Evolutionary conservation across 2,888 invertebrate species (phyloP).

Genomic region (Chydorus sphaericus): DNA sequence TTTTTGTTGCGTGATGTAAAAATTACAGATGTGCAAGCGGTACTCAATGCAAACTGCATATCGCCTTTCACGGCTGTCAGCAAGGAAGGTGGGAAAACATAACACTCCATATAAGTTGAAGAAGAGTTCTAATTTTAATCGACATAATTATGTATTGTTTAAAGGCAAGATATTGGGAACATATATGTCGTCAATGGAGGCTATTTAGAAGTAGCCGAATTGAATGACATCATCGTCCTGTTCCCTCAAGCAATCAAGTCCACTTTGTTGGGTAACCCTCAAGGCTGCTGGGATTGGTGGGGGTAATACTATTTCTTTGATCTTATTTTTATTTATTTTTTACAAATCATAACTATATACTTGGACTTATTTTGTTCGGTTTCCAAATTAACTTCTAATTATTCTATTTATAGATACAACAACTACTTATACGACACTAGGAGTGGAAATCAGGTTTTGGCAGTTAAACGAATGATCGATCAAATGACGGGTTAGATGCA

Average conservation of each 20-base stretch:
- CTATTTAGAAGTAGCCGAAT: constrained; percentile 20
- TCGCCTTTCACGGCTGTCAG: constrained; percentile 21
- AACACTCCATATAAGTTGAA: background rate
- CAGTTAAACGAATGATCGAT: constrained; percentile 12
- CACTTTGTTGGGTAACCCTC: constrained; percentile 18
- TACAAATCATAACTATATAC: background rate
- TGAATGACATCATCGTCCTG: constrained; percentile 20
- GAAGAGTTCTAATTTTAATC: background rate
- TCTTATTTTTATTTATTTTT: background rate
- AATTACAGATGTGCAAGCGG: constrained; percentile 18
- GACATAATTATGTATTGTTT: background rate
- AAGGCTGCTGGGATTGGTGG: constrained; percentile 21
- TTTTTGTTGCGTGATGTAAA: no score
- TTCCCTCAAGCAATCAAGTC: constrained; percentile 19
- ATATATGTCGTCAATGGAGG: constrained; percentile 16
- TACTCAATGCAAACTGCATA: constrained; percentile 18
- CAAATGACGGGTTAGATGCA: background rate
- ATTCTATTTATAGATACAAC: constrained; percentile 6
- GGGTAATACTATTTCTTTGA: constrained; percentile 10
- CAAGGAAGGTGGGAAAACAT: constrained; percentile 19
- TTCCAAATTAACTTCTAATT: no score
- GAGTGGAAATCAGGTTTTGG: constrained; percentile 9
- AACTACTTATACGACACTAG: constrained; percentile 1
- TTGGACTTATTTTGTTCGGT: background rate
- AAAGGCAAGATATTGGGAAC: background rate